Evolutionary conservation across 2,113 vertebrate genomes (phyloP).

Genomic region (Pseudonaja textilis): DNA sequence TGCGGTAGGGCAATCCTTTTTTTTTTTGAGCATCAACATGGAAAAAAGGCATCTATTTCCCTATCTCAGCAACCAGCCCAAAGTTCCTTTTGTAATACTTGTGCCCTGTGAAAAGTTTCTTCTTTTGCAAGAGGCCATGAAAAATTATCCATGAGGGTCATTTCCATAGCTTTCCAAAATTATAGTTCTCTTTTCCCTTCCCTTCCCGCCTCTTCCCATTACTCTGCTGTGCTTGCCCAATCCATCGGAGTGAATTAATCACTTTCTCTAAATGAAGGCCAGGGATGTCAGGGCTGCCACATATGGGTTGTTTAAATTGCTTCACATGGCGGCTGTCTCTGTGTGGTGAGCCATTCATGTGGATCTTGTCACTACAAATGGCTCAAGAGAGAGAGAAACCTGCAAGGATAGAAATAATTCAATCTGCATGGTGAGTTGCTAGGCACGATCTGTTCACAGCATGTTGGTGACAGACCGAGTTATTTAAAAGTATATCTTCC

Average conservation of each 20-base stretch:
- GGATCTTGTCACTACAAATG: neutral
- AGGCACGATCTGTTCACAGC: neutral
- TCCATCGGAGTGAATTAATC: neutral
- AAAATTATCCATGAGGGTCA: neutral
- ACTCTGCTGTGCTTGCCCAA: neutral
- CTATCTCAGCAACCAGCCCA: neutral
- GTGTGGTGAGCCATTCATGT: constrained; percentile 7
- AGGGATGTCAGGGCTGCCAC: neutral
- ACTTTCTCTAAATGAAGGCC: neutral
- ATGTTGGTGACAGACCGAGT: neutral
- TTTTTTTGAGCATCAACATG: neutral
- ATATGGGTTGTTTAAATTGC: neutral
- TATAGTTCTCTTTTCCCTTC: neutral
- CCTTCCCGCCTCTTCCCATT: neutral
- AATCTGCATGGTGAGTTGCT: neutral
- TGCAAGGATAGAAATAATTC: neutral
- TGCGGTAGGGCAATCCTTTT: neutral
- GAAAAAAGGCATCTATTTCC: neutral
- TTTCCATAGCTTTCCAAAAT: neutral
- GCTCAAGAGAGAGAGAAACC: neutral
- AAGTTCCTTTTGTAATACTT: neutral
- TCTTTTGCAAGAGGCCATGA: neutral
- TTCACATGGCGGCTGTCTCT: neutral
- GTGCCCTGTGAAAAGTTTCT: neutral
- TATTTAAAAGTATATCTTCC: neutral